Percentiles rank a stretch among this genome's conserved stretches.
These are phyloP conservation scores for Polydrusus cervinus DNA, from an alignment of 2,888 invertebrate species.

Conservation along the genomic window DNA sequence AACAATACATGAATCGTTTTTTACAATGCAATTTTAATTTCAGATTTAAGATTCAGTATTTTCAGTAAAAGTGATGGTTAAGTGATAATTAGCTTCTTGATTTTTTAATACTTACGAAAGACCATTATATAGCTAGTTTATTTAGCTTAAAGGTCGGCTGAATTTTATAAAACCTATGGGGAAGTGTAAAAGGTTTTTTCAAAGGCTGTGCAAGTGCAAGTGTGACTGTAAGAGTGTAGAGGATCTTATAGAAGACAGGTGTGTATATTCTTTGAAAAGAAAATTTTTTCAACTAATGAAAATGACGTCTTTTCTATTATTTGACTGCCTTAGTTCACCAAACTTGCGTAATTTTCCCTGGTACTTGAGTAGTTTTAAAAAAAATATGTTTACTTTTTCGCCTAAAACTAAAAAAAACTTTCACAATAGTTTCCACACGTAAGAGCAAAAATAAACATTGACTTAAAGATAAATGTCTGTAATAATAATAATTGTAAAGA, in stretches of 20 bases:
- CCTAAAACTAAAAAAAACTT: background rate
- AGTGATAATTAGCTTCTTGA: background rate
- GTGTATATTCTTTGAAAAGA: background rate
- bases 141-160: no score
- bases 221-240: conserved; percentile 50
- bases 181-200: conserved; percentile 61
- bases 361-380: no score
- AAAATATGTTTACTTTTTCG: no score
- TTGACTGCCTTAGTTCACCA: no score
- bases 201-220: conserved; percentile 58
- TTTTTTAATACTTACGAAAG: no score
- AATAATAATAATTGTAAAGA: background rate
- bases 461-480: conserved; percentile 11
- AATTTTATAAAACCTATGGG: conserved; percentile 57
- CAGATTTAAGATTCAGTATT: background rate
- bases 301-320: no score
- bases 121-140: no score
- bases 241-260: conserved; percentile 54
- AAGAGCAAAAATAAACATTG: conserved; percentile 5
- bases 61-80: background rate
- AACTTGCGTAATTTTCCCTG: no score
- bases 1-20: background rate
- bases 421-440: background rate
- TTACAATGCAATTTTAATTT: background rate
- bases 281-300: no score